Percentiles rank a stretch among this genome's conserved stretches.
phyloP scores from a whole-genome alignment of 2,113 vertebrate species.

The Scolopax mira region DNA sequence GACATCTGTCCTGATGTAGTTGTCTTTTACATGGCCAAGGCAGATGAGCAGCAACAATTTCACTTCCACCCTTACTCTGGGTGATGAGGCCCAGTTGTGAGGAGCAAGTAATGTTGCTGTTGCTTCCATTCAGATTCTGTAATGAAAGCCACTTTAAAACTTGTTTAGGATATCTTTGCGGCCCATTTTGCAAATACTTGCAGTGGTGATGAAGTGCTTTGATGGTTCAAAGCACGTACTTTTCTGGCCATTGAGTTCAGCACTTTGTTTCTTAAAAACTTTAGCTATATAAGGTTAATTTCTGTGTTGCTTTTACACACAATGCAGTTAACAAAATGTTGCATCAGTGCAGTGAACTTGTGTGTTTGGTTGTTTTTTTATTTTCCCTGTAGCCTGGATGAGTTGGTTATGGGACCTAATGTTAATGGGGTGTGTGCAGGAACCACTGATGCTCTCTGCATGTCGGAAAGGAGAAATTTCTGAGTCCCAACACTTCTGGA shows the following conservation, averaged over 20 bases:
- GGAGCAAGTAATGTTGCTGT: neutral
- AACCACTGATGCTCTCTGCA: neutral
- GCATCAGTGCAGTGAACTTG: neutral
- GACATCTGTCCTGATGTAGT: neutral
- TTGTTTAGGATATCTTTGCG: neutral
- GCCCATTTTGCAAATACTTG: neutral
- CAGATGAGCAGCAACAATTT: neutral
- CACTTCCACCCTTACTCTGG: neutral
- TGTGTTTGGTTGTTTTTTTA: neutral
- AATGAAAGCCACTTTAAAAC: neutral
- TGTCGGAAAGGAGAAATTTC: neutral
- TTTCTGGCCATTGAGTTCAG: neutral
- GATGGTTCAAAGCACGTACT: neutral
- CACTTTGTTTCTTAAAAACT: neutral
- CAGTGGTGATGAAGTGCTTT: neutral
- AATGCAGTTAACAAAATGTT: neutral
- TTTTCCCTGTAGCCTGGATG: neutral
- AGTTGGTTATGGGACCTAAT: neutral
- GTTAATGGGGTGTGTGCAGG: neutral
- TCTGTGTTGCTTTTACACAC: neutral
- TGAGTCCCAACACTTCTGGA: neutral
- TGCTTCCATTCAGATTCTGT: neutral
- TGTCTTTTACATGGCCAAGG: neutral
- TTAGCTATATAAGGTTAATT: neutral
- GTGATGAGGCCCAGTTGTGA: neutral